Evolutionary conservation across 37 sponge, comb jelly and placozoan genomes (phyloP).

Genomic region (Beroe ovata): DNA sequence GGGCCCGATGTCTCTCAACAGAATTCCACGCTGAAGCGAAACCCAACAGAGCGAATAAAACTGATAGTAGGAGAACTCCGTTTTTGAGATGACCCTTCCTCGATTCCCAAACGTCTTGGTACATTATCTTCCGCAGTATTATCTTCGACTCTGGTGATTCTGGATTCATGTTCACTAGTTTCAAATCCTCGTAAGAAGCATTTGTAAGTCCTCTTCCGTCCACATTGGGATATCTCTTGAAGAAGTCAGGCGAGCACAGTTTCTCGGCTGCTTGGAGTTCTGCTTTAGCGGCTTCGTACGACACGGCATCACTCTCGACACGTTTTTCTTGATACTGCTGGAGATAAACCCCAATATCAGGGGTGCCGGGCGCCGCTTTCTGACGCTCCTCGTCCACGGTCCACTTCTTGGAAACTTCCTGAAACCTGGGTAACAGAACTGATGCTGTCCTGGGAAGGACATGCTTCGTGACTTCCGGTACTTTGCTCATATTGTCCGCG

Average conservation of each 20-base stretch:
- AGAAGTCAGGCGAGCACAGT: conserved; percentile 17
- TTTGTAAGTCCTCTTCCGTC: not conserved
- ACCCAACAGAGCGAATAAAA: not conserved
- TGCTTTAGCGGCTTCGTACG: conserved; percentile 52
- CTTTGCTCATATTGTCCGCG: not conserved
- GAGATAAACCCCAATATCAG: conserved; percentile 51
- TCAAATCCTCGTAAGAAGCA: not conserved
- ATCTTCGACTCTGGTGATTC: not conserved
- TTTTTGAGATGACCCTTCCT: conserved; percentile 35
- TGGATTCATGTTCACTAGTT: not conserved
- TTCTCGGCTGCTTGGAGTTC: conserved; percentile 42
- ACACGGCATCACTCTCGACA: not conserved
- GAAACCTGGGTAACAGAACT: conserved; percentile 11
- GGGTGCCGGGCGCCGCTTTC: not conserved
- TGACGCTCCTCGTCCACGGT: conserved; percentile 20
- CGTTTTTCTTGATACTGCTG: conserved; percentile 25
- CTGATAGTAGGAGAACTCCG: not conserved
- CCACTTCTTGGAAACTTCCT: conserved; percentile 1
- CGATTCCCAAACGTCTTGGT: not conserved
- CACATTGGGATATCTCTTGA: not conserved
- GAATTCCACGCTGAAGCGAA: not conserved
- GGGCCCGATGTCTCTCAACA: not conserved
- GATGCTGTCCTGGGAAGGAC: conserved; percentile 21
- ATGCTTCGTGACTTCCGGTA: not conserved
- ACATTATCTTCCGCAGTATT: not conserved